A percentile compares a stretch with the other conserved stretches of the same genome.
Conservation (phyloP, 2,797 vertebrate genomes). For the Ciconia nigra region DNA sequence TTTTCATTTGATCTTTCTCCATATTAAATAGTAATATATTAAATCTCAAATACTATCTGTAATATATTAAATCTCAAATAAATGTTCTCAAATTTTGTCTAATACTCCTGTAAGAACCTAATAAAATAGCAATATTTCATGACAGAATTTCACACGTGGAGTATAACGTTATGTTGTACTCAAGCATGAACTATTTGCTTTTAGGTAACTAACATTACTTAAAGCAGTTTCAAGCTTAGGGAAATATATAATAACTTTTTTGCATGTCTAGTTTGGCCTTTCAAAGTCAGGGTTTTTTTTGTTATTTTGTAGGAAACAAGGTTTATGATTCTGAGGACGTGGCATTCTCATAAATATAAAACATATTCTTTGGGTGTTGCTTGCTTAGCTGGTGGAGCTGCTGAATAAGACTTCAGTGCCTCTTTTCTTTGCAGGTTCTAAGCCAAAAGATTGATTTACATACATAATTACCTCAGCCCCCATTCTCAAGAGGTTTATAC, state of each 20-base stretch:
- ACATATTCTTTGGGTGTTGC: not conserved
- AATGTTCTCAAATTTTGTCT: not conserved
- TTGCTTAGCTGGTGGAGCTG: not conserved
- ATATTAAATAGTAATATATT: not conserved
- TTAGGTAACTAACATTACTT: not conserved
- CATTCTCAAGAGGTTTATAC: not conserved
- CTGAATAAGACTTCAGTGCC: not conserved
- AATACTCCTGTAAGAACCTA: not conserved
- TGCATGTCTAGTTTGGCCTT: not conserved
- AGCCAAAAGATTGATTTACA: not conserved
- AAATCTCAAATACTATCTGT: not conserved
- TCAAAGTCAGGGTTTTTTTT: not conserved
- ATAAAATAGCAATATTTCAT: not conserved
- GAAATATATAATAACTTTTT: not conserved
- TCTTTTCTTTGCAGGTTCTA: not conserved
- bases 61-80: not conserved
- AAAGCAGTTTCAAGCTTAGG: not conserved
- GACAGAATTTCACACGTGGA: not conserved
- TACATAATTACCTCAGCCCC: not conserved
- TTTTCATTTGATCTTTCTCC: not conserved
- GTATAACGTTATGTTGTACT: not conserved
- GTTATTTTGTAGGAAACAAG: not conserved
- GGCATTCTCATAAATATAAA: not conserved
- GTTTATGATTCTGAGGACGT: not conserved
- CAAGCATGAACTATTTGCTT: not conserved